Evolutionary conservation across 2,888 invertebrate genomes (phyloP), one percentile per base, ranked within the genome.

Genomic region (Pristionchus arcanus): DNA sequence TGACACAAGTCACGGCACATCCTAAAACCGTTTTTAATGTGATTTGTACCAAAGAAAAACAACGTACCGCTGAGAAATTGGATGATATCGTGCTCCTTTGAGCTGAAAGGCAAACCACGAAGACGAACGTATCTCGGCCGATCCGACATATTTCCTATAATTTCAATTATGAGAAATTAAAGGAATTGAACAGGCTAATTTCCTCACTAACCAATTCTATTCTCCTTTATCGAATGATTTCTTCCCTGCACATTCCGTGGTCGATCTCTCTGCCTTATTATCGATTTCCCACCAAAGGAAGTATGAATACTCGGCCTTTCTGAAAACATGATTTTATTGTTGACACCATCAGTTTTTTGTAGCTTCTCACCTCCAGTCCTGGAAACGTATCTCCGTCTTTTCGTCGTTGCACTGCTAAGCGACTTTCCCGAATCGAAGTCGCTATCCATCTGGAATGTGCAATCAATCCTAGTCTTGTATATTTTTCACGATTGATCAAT

Each of bases 331-430:
- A n/a, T n/a, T n/a, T n/a, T n/a, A n/a, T n/a, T n/a, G n/a, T n/a
- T n/a, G n/a, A n/a, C n/a, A n/a, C n/a, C n/a, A n/a, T n/a, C n/a
- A n/a, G n/a, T n/a, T n/a, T n/a, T n/a, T 16, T 15, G 34, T 13
- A 77, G 25, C n/a, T 11, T 1, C 19, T 42, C 15, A 94, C 95
- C 95, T 90, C 95, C 95, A 53, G 94, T 92, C 77, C 92, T 93
- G 13, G 92, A 91, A 11, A 95, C 94, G 74, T 94, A 91, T 31
- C 94, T 94, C 66, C 95, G 90, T 71, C 93, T 92, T 55, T 92
- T 92, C 95, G 95, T 95, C 37, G 95, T 94, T 15, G 94, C 90
- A 63, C 91, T 91, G 66, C 94, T 90, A 37, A 94, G 90, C 16
- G 74, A 71, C 84, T 84, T 87, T 53, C 92, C 92, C 5, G 92